phyloP scores from a whole-genome alignment of 2,797 vertebrate genomes.

The Halcyon chelicuti region DNA sequence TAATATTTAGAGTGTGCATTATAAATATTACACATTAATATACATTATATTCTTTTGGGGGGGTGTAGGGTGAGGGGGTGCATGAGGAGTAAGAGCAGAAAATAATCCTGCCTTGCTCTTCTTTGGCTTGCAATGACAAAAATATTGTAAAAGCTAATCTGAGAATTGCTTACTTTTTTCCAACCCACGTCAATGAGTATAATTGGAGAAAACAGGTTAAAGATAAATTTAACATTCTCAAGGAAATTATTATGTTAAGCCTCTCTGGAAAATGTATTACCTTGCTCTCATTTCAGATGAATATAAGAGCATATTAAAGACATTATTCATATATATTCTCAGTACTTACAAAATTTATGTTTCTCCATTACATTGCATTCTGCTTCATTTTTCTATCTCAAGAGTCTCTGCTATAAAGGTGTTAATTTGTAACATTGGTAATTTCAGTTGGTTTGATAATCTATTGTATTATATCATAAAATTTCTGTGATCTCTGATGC shows the following conservation, averaged over 20 bases:
- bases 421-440: slow-evolving; percentile 10
- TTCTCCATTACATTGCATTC: not conserved
- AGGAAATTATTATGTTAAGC: slow-evolving; percentile 56
- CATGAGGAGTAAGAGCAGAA: not conserved
- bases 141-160: slow-evolving; percentile 17
- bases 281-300: slow-evolving; percentile 69
- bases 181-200: slow-evolving; percentile 18
- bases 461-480: not conserved
- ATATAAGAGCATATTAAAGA: slow-evolving; percentile 68
- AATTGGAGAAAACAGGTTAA: slow-evolving; percentile 57
- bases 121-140: not conserved
- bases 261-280: slow-evolving; percentile 62
- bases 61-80: not conserved
- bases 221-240: slow-evolving; percentile 63
- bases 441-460: slow-evolving; percentile 33
- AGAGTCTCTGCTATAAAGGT: slow-evolving; percentile 25
- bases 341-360: not conserved
- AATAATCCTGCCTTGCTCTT: not conserved
- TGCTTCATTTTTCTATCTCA: not conserved
- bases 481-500: not conserved
- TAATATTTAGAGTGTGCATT: not conserved
- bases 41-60: not conserved
- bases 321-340: slow-evolving; percentile 63
- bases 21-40: not conserved
- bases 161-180: not conserved